Base-by-base conservation (phyloP, 2,888 invertebrate species). In the Phengaris alcon region DNA sequence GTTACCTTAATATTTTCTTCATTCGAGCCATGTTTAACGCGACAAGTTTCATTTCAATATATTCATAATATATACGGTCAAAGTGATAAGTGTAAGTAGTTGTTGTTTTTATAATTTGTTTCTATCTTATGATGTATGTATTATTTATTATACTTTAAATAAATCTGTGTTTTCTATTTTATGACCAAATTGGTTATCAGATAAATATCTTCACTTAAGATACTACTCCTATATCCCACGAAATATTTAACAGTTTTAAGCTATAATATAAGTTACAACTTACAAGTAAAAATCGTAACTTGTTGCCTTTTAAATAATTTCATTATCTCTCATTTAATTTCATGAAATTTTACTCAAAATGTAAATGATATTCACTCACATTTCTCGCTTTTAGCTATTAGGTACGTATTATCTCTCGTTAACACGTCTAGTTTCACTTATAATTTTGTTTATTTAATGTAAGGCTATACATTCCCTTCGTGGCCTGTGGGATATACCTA, bases 391-490 rank as follows among this genome's bases (percentile, higher is more conserved):
- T 7, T 48, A 7, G 1, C 48, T 7, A 6, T 6, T 48, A 48
- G 48, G 48, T 48, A 8, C 7, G 48, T 35, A 35, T 35, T 35
- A 35, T 35, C 3, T 35, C 6, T 5, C 48, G 7, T 35, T 44
- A 64, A 35, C 9, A 35, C 10, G 75, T 52, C 72, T 73, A 52
- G 75, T 68, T 75, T 55, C 59, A 48, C 68, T 73, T 51, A 68
- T 75, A 76, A 77, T 72, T 70, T 76, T 54, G 74, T 74, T 74
- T 76, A 76, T 73, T 70, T 73, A 75, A 68, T 73, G 74, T 72
- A 73, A 74, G 48, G 22, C 55, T 54, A 73, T 74, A 72, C 57
- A 75, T 73, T 74, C 75, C 76, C 75, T 74, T 64, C 9, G 68
- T 46, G 76, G 76, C 64, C 74, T 75, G 68, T 54, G 76, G 75